Base-by-base conservation (phyloP, 1,140 invertebrate genomes). In the Drosophila setifemur region DNA sequence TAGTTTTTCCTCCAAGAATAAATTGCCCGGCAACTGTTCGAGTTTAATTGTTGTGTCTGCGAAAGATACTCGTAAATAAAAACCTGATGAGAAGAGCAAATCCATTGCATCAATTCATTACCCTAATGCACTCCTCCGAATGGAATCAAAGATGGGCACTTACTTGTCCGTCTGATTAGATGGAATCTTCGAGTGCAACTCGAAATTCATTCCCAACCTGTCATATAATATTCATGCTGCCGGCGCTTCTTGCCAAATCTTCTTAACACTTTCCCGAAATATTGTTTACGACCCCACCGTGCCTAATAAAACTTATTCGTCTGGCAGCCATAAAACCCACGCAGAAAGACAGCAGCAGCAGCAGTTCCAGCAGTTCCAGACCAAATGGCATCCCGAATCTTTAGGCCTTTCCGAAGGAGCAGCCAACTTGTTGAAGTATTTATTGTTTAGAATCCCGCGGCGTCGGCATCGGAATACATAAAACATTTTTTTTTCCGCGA, bases 351-450 rank as follows among this genome's bases (percentile, higher is more conserved):
- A n/a, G n/a, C n/a, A n/a, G n/a, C n/a, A 66, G 43, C 50, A 37
- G 16, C 25, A 23, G n/a, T n/a, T n/a, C n/a, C n/a, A n/a, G n/a
- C 49, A 40, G 25, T 50, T 37, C 16, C 25, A 18, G 23, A 45
- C 50, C 19, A 23, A 58, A 43, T 61, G 52, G 18, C 57, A 61
- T 16, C 21, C 5, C 21, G 2, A 23, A 64, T 26, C 49, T 25
- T 64, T 25, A 21, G 33, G 31, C 35, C 52, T 31, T 45, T 5
- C 31, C 33, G 11, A 28, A 7, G 43, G 29, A 44, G 52, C 39
- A 60, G 54, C 50, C 70, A 66, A 82, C 77, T 83, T 82, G 50
- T 81, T 77, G 61, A 77, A 83, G 78, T 78, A 74, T 71, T 83
- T 83, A 74, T 63, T 60, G 70, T 73, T 69, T 54, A 52, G 37